Conservation (phyloP, 2,797 vertebrate species). For the Orientallactaga sibirica region DNA sequence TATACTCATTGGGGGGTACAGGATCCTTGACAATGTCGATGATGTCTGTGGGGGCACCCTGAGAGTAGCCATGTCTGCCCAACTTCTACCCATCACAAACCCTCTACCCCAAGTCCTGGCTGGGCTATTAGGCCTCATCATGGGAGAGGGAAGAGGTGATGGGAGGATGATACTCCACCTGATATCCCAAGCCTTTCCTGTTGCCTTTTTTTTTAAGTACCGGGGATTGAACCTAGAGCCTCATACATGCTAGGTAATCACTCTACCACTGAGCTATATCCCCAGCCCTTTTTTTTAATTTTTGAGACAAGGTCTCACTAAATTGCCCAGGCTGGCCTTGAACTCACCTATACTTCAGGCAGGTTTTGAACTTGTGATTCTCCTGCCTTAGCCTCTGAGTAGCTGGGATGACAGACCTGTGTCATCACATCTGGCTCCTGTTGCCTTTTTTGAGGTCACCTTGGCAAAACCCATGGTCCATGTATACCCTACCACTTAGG, state of each 20-base stretch:
- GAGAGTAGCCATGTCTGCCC: not conserved
- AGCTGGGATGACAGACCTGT: not conserved
- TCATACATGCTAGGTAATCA: not conserved
- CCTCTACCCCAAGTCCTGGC: not conserved
- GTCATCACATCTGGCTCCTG: fast-evolving
- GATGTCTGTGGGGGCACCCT: conserved; percentile 89
- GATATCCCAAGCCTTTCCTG: fast-evolving
- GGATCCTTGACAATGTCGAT: conserved; percentile 98
- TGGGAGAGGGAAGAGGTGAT: fast-evolving
- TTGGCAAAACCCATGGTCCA: not conserved
- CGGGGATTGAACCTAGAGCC: not conserved
- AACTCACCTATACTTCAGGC: not conserved
- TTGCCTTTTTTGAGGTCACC: not conserved
- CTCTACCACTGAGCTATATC: not conserved
- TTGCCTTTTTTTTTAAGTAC: not conserved
- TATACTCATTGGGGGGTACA: conserved; percentile 96
- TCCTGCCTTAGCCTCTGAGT: not conserved
- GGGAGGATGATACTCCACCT: not conserved
- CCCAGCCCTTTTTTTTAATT: not conserved
- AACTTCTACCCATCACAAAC: not conserved
- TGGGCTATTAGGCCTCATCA: not conserved
- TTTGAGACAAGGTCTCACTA: not conserved
- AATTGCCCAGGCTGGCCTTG: not conserved
- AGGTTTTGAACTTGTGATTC: not conserved
- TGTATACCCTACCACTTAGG: fast-evolving